phyloP scores from a whole-genome alignment of 2,888 invertebrate genomes.

The Stratiomys singularior region DNA sequence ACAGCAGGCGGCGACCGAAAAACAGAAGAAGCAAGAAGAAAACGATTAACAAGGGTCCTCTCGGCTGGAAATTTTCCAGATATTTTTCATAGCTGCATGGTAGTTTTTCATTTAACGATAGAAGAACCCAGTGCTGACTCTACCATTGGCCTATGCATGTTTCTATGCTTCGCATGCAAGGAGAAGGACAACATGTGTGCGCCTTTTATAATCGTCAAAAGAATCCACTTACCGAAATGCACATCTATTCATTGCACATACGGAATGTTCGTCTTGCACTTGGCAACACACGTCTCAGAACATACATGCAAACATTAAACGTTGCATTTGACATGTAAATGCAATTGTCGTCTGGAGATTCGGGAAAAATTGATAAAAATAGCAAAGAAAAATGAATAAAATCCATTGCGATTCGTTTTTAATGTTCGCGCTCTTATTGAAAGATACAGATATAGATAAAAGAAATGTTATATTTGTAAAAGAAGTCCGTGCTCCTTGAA shows the following conservation, averaged over 20 bases:
- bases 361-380: background rate
- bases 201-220: conserved; percentile 12
- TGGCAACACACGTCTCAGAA: background rate
- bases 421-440: background rate
- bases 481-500: too few relatives aligned
- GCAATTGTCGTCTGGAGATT: background rate
- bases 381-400: too few relatives aligned
- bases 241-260: conserved; percentile 27
- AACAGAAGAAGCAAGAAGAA: background rate
- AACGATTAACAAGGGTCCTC: background rate
- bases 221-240: conserved; percentile 31
- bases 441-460: too few relatives aligned
- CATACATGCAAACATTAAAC: background rate
- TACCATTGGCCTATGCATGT: background rate
- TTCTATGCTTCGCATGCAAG: background rate
- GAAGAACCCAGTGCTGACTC: conserved; percentile 9
- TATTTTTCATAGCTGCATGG: conserved; percentile 27
- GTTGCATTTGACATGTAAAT: conserved; percentile 7
- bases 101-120: conserved; percentile 26
- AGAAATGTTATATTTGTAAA: too few relatives aligned
- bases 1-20: background rate
- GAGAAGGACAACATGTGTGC: background rate
- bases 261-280: conserved; percentile 16
- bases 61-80: conserved; percentile 35
- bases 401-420: background rate